phyloP scores from a whole-genome alignment of 1,140 invertebrate genomes.

The Probaryconus sp. region DNA sequence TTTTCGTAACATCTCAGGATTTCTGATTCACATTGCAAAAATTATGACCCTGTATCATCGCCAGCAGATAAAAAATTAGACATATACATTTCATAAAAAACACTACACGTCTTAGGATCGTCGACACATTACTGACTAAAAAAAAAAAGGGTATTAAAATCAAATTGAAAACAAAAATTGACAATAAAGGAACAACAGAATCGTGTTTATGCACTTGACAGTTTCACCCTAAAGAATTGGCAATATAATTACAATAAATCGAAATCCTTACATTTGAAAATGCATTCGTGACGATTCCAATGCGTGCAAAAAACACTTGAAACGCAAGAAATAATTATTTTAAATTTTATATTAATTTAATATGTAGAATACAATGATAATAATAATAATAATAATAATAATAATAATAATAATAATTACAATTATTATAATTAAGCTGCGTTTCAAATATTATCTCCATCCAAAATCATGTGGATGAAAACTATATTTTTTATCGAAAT shows the following conservation, averaged over 20 bases:
- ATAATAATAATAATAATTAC: constrained; percentile 23
- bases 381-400: constrained; percentile 60
- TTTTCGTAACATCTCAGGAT: constrained; percentile 23
- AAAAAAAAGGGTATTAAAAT: neutral
- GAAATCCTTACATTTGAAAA: constrained; percentile 5
- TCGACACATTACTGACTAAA: constrained; percentile 9
- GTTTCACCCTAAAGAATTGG: neutral
- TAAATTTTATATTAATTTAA: constrained; percentile 67
- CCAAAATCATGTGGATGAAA: neutral
- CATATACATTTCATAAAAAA: neutral
- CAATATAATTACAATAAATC: constrained; percentile 1
- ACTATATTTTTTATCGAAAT: neutral
- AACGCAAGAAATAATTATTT: constrained; percentile 51
- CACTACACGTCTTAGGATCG: neutral
- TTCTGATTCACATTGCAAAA: constrained; percentile 36
- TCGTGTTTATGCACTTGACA: constrained; percentile 1
- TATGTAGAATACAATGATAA: constrained; percentile 47
- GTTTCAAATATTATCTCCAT: constrained; percentile 30
- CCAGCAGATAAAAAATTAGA: constrained; percentile 22
- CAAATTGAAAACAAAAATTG: neutral
- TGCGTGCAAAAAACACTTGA: constrained; percentile 36
- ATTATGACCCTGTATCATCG: constrained; percentile 55
- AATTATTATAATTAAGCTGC: constrained; percentile 44
- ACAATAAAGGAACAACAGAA: no score
- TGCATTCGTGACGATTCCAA: constrained; percentile 4